Conservation (phyloP, 2,797 vertebrate genomes). For the Halcyon badia region DNA sequence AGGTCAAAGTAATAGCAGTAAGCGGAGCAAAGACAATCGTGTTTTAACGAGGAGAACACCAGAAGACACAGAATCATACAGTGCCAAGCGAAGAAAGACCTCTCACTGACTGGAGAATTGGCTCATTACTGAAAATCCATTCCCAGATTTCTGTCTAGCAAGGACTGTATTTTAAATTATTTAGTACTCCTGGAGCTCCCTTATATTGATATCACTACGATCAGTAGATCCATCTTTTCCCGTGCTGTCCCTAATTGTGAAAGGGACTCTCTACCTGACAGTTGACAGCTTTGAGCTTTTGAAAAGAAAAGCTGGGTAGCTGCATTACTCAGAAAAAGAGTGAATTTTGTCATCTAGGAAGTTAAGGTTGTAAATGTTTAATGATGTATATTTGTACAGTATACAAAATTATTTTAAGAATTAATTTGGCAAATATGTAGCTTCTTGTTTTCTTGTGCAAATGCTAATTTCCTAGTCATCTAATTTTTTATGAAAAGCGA, state of each 20-base stretch:
- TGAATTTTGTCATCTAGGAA: neutral
- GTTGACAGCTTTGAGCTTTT: neutral
- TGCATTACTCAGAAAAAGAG: neutral
- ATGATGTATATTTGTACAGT: conserved; percentile 78
- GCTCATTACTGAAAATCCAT: neutral
- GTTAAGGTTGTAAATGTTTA: conserved; percentile 54
- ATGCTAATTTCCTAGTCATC: conserved; percentile 55
- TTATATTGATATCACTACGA: neutral
- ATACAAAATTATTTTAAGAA: conserved; percentile 67
- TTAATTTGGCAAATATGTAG: conserved; percentile 3
- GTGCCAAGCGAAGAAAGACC: conserved; percentile 70
- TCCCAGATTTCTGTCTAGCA: neutral
- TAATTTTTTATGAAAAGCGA: conserved; percentile 9
- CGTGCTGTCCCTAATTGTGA: neutral
- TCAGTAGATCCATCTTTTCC: neutral
- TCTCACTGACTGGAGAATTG: conserved; percentile 18
- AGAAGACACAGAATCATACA: neutral
- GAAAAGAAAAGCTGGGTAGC: neutral
- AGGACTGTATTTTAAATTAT: conserved; percentile 38
- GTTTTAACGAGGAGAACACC: neutral
- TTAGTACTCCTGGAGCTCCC: neutral
- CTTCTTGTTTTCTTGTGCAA: conserved; percentile 55
- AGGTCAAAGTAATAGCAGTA: neutral
- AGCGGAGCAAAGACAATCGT: neutral
- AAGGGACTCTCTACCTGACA: neutral